Conservation (phyloP, 2,797 vertebrate species). For the Simalia tracyae region DNA sequence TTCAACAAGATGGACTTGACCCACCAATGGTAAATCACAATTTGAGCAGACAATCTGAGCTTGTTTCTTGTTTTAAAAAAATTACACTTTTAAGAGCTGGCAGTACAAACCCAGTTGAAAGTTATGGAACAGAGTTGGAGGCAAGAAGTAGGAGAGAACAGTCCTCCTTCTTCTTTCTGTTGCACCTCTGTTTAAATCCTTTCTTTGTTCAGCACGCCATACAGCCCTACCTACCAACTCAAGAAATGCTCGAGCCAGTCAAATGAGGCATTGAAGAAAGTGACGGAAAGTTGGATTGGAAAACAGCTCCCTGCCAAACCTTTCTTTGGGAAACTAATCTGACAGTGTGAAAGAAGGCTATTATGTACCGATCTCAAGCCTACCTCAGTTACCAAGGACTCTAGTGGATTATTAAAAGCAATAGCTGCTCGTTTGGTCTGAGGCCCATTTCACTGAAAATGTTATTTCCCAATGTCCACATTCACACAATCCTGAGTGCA, state of each 20-base stretch:
- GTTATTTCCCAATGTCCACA: not conserved
- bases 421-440: slow-evolving; percentile 2
- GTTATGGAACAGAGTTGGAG: not conserved
- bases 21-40: not conserved
- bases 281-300: slow-evolving; percentile 33
- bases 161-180: not conserved
- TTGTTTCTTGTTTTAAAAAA: too few species aligned
- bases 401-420: slow-evolving; percentile 19
- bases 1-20: not conserved
- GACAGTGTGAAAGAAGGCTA: slow-evolving; percentile 23
- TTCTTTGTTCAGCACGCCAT: not conserved
- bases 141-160: not conserved
- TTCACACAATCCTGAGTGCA: slow-evolving; percentile 1
- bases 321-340: slow-evolving; percentile 32
- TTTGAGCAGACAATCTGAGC: not conserved
- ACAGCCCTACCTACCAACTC: not conserved
- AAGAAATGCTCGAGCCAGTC: not conserved
- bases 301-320: slow-evolving; percentile 15
- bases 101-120: not conserved
- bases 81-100: not conserved
- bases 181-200: slow-evolving; percentile 23
- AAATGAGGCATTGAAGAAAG: slow-evolving; percentile 11
- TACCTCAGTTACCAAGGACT: slow-evolving; percentile 14
- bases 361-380: slow-evolving; percentile 10
- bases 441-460: slow-evolving; percentile 1